phyloP scores from a whole-genome alignment of 2,888 invertebrate species.

The Sphaerophoria taeniata region DNA sequence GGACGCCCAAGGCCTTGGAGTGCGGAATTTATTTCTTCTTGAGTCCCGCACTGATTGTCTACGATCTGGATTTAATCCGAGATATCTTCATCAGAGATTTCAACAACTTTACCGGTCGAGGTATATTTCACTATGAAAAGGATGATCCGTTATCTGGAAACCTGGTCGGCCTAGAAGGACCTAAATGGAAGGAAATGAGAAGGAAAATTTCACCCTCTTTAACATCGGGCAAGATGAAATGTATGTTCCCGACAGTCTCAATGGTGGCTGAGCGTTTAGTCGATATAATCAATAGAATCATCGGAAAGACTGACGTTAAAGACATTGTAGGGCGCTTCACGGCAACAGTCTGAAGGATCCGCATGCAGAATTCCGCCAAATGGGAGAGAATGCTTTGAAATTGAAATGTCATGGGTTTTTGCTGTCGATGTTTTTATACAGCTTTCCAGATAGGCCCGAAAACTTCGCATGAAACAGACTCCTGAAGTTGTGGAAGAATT shows the following conservation, averaged over 20 bases:
- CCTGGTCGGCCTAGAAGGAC: conserved; percentile 81
- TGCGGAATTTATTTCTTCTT: too few relatives aligned
- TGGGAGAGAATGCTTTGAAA: conserved; percentile 77
- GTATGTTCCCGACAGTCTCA: conserved; percentile 77
- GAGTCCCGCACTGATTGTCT: conserved; percentile 78
- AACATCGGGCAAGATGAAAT: conserved; percentile 77
- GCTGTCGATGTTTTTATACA: conserved; percentile 75
- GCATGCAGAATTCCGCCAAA: conserved; percentile 80
- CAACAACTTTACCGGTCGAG: conserved; percentile 79
- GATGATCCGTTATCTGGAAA: conserved; percentile 82
- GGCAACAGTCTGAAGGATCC: conserved; percentile 82
- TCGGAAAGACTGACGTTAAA: conserved; percentile 77
- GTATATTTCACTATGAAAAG: conserved; percentile 78
- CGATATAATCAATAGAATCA: not conserved
- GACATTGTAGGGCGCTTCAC: conserved; percentile 83
- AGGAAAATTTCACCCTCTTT: conserved; percentile 78
- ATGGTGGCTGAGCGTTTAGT: conserved; percentile 77
- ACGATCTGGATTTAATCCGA: conserved; percentile 79
- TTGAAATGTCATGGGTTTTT: conserved; percentile 73
- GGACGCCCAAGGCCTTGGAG: too few relatives aligned
- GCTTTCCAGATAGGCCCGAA: conserved; percentile 77
- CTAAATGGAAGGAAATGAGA: conserved; percentile 81
- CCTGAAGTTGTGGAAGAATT: conserved; percentile 80
- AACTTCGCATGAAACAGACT: conserved; percentile 76
- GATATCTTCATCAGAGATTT: conserved; percentile 79